A percentile compares a stretch with the other conserved stretches of the same genome.
Evolutionary conservation across 1,140 invertebrate species (phyloP).

Genomic region (Atta texana): DNA sequence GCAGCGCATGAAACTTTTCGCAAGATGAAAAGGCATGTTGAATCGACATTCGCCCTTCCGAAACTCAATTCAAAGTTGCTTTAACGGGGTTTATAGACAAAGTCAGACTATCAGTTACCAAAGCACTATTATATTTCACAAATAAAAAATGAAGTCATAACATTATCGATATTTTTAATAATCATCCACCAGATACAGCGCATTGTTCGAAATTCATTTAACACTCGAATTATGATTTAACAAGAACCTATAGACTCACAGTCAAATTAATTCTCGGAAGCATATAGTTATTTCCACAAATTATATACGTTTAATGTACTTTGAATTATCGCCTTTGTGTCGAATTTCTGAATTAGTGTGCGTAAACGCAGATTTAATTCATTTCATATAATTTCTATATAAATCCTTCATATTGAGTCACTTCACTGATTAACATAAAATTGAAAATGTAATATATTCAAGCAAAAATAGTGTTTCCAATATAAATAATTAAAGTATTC

Average conservation of each 20-base stretch:
- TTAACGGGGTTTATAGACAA: constrained; percentile 36
- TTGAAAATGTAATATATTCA: background rate
- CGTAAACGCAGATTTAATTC: background rate
- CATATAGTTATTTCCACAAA: constrained; percentile 8
- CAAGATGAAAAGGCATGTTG: constrained; percentile 57
- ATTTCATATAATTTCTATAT: constrained; percentile 14
- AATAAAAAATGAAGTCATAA: constrained; percentile 46
- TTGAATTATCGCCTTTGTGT: constrained; percentile 6
- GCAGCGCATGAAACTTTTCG: constrained; percentile 49
- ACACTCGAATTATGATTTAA: constrained; percentile 25
- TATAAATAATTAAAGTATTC: constrained; percentile 1
- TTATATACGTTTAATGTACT: constrained; percentile 25
- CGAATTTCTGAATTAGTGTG: background rate
- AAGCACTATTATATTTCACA: constrained; percentile 13
- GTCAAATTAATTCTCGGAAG: constrained; percentile 18
- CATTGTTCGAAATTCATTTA: background rate
- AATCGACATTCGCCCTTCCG: constrained; percentile 44
- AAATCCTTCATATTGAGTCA: background rate
- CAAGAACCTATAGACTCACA: background rate
- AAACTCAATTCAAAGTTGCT: constrained; percentile 59
- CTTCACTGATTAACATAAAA: constrained; percentile 7
- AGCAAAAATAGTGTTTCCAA: background rate
- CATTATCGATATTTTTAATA: background rate
- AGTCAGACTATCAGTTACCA: constrained; percentile 18
- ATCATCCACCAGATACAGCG: background rate